These are phyloP conservation scores for Shinisaurus crocodilurus DNA, from an alignment of 2,113 vertebrate genomes.

Conservation along the genomic window DNA sequence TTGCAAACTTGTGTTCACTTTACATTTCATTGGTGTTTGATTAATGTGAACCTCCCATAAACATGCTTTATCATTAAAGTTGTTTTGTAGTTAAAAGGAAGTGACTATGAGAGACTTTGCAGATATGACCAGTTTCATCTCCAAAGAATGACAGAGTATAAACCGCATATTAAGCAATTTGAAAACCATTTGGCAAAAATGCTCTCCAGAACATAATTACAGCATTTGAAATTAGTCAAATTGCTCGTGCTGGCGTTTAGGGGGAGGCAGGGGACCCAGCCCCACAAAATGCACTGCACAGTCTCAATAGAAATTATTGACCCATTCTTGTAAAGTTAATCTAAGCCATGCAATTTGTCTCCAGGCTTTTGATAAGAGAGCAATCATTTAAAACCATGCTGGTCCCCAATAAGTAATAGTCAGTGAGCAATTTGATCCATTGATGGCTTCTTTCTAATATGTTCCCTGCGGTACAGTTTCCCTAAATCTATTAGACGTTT, in stretches of 20 bases:
- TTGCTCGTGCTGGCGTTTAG: constrained; percentile 44
- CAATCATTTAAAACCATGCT: constrained; percentile 64
- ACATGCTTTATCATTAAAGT: constrained; percentile 60
- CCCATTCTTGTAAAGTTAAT: constrained; percentile 56
- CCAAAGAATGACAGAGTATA: constrained; percentile 61
- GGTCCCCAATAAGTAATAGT: constrained; percentile 65
- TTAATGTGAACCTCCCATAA: constrained; percentile 57
- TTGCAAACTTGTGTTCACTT: constrained; percentile 42
- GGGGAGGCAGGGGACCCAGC: not conserved
- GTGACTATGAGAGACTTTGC: constrained; percentile 52
- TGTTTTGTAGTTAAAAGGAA: constrained; percentile 42
- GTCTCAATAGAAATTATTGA: constrained; percentile 60
- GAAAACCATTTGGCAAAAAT: constrained; percentile 60
- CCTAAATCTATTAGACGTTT: constrained; percentile 80
- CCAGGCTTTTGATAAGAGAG: constrained; percentile 64
- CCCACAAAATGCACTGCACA: rapidly evolving
- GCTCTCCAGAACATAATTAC: constrained; percentile 57
- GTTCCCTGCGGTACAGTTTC: constrained; percentile 76
- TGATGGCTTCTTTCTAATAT: constrained; percentile 69
- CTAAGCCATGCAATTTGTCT: constrained; percentile 71
- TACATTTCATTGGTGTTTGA: constrained; percentile 49
- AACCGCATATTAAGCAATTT: constrained; percentile 58
- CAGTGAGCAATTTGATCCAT: constrained; percentile 76
- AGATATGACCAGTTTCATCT: constrained; percentile 55
- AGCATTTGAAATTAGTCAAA: constrained; percentile 57